Base-by-base conservation (phyloP, 1,140 invertebrate genomes). In the Helicoverpa zea region DNA sequence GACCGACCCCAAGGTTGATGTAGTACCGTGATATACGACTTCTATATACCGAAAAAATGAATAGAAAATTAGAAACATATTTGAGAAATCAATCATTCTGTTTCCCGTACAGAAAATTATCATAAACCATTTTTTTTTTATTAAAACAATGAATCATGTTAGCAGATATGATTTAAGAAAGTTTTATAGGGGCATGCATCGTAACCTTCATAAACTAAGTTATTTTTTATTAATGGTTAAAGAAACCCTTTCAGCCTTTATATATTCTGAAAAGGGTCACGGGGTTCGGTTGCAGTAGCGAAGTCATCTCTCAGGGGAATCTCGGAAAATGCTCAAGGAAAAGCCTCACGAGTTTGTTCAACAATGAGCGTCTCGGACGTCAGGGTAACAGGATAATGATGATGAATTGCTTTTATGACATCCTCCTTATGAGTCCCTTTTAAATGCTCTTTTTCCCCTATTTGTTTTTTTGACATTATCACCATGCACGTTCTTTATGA, bases 191-290 rank as follows among this genome's bases (percentile, higher is more conserved):
- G 18, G 1, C 58, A 61, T 61, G 16, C 11, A 61, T 14, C 11
- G 29, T 18, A 9, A 18, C 2, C 7, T 10, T 10, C 2, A 58
- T 23, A 58, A 58, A 58, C 4, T 10, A 9, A 58, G 18, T 2
- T 11, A 13, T 3, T 30, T 14, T 30, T 59, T 61, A 63, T 51
- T 18, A 10, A 3, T 14, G 10, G 11, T 7, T 18, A 29, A 14
- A 14, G 23, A 12, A 12, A 30, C 23, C 16, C 51, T 51, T 13
- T 72, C 11, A 4, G 54, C 18, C 47, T 47, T 52, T 47, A 29
- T 72, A 54, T 72, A 30, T 54, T 72, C 13, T 29, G 43, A 72
- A 54, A 70, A 72, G 68, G 68, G 49, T 72, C 68, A 14, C 49
- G 18, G 16, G 35, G n/a, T 13, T 70, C 43, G 49, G 23, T 29